Percentiles rank a stretch among this genome's conserved stretches.
phyloP scores from a whole-genome alignment of 2,797 vertebrate species.

The Ctenosaura bakeri region DNA sequence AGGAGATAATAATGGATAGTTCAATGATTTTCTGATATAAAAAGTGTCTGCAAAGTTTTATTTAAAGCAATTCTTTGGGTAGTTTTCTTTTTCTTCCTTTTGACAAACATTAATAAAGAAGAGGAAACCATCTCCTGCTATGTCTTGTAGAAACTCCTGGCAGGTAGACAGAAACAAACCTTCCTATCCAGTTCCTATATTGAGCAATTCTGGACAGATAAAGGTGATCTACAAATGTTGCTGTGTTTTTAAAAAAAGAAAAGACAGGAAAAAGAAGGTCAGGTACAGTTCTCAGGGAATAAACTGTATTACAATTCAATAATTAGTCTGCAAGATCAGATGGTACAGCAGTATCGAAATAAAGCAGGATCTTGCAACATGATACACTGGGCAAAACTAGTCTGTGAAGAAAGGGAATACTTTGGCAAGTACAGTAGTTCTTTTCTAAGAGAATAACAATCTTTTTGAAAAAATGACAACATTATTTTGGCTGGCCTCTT shows the following conservation, averaged over 20 bases:
- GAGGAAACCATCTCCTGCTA: not conserved
- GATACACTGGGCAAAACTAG: not conserved
- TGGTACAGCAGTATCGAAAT: not conserved
- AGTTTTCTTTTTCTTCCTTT: slow-evolving; percentile 5
- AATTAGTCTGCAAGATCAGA: not conserved
- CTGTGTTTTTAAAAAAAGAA: not conserved
- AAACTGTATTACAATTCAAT: not conserved
- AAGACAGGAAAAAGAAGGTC: not conserved
- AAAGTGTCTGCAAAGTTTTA: slow-evolving; percentile 19
- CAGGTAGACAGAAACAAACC: slow-evolving; percentile 10
- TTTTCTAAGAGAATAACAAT: not conserved
- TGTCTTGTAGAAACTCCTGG: not conserved
- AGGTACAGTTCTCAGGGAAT: not conserved
- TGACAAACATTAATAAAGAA: not conserved
- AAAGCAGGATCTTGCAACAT: not conserved
- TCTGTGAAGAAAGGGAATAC: not conserved
- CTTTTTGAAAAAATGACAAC: not conserved
- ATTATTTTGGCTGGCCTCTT: not conserved
- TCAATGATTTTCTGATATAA: slow-evolving; percentile 26
- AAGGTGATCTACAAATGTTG: not conserved
- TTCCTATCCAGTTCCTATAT: not conserved
- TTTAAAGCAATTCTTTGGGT: not conserved
- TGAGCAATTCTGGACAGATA: not conserved
- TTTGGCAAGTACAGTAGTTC: not conserved
- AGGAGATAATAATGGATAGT: not conserved